phyloP scores from a whole-genome alignment of 2,888 invertebrate species.

The Lasioglossum oenotherae region DNA sequence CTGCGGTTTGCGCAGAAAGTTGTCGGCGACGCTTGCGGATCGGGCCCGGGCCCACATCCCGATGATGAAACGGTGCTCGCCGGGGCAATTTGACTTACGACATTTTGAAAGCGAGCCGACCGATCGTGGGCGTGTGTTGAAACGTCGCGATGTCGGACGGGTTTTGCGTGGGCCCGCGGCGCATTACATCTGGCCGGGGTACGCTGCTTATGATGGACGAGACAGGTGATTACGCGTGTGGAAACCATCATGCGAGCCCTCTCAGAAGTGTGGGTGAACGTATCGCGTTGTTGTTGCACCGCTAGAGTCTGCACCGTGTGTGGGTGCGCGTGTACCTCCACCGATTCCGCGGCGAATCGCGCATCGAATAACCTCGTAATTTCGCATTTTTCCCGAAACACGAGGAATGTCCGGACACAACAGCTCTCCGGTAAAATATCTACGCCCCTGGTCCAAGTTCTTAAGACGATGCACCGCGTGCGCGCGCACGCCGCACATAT shows the following conservation, averaged over 20 bases:
- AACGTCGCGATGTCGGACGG: slow-evolving; percentile 82
- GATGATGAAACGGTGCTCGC: slow-evolving; percentile 79
- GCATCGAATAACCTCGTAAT: slow-evolving; percentile 57
- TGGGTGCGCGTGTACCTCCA: slow-evolving; percentile 26
- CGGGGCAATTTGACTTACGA: slow-evolving; percentile 82
- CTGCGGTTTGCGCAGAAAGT: neutral
- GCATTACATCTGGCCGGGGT: slow-evolving; percentile 80
- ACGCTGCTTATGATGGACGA: slow-evolving; percentile 82
- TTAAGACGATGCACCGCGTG: neutral
- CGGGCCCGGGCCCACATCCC: slow-evolving; percentile 63
- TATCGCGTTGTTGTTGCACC: neutral
- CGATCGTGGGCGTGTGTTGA: slow-evolving; percentile 83
- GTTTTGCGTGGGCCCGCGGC: slow-evolving; percentile 81
- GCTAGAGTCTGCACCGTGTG: neutral
- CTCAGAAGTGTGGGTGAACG: slow-evolving; percentile 35
- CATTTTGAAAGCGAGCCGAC: slow-evolving; percentile 82
- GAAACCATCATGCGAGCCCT: slow-evolving; percentile 78
- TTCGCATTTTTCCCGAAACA: slow-evolving; percentile 42
- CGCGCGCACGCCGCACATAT: neutral
- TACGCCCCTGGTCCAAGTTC: slow-evolving; percentile 9
- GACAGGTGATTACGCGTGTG: slow-evolving; percentile 84
- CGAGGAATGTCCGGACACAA: slow-evolving; percentile 27
- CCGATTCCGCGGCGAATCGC: slow-evolving; percentile 23
- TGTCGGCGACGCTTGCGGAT: slow-evolving; percentile 2
- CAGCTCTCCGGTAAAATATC: slow-evolving; percentile 9